Base-by-base conservation (phyloP, 2,888 invertebrate species). In the Drosophila seclusa region DNA sequence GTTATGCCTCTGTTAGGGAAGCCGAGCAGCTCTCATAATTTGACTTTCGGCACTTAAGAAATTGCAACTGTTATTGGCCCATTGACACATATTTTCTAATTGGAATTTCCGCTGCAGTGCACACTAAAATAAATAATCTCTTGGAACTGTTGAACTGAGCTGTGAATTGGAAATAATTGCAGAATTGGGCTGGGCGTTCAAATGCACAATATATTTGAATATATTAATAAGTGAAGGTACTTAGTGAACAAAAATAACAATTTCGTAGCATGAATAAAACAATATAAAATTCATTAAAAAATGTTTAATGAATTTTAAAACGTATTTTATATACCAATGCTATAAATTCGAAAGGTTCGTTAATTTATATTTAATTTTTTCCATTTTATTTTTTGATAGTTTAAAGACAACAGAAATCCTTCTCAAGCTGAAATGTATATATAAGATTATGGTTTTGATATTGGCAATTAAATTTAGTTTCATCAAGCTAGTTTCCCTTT, bases 21-120 rank as follows among this genome's bases (percentile, higher is more conserved):
- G 38, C 42, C 21, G 21, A 31, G 29, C 21, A 50, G 32, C 49
- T 64, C 59, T 72, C 57, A 18, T 32, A 24, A 54, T 38, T 40
- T 45, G 52, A 34, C 57, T 40, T 62, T 76, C 68, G 72, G 67
- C 57, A 64, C 18, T 40, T 29, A n/a, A 58, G 49, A 58, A 70
- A 55, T 67, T 63, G 52, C 57, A 70, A 63, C 76, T 74, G 68
- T 75, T 78, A 82, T 83, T 80, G 71, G 74, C 57, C 82, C 73
- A 75, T 80, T 87, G 90, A 86, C 89, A 86, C 70, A 90, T 70
- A 89, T 86, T 83, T 78, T 77, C 78, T 82, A 86, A 87, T 88
- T 86, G 89, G 82, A 82, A 73, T 80, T 81, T 78, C 81, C 90
- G 77, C 57, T 80, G 78, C 73, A 60, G 36, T 74, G 61, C 55